Evolutionary conservation across 2,797 vertebrate species (phyloP), one percentile per base, ranked within the genome.

Genomic region (Sebastes vulpes): DNA sequence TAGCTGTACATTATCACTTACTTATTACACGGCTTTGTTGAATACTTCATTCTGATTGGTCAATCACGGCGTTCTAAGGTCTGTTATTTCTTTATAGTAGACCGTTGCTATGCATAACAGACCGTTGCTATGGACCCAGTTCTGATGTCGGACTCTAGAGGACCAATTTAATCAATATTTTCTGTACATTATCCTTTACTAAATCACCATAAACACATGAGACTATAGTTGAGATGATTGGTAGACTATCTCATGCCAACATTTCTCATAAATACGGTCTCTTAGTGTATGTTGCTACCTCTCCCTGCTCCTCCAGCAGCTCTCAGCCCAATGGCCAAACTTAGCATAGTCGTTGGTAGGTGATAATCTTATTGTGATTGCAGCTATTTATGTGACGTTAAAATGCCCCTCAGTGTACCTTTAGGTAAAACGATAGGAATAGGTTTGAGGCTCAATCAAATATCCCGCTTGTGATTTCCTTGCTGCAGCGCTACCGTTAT

Each of bases 401-500:
- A 64, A 29, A 53, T 35, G 35, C 35, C 35, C 35, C 35, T 38
- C 35, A 38, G 35, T 38, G 35, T 28, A 71, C 11, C 18, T 25
- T 14, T 8, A 64, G 35, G 35, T 38, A 38, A 57, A 79, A 14
- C 29, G 9, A 50, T 3, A 29, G 28, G 0, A 72, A 46, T 5
- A 9, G 1, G 21, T 54, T 18, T 56, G 29, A 26, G 12, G 14
- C 26, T 46, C 4, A 21, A n/a, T 61, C 31, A 25, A 9, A 50
- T 21, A 60, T 79, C 63, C 1, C 3, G 54, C 23, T 58, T 10
- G 52, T 35, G 21, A 29, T 46, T 52, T 53, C 56, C 42, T 21
- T 38, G 61, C 3, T 12, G 42, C 58, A 42, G 29, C 18, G 58
- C 38, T 46, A 46, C 38, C 38, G 82, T 79, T 61, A 60, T 75